phyloP scores from a whole-genome alignment of 2,113 vertebrate species.

The Mustela lutreola region DNA sequence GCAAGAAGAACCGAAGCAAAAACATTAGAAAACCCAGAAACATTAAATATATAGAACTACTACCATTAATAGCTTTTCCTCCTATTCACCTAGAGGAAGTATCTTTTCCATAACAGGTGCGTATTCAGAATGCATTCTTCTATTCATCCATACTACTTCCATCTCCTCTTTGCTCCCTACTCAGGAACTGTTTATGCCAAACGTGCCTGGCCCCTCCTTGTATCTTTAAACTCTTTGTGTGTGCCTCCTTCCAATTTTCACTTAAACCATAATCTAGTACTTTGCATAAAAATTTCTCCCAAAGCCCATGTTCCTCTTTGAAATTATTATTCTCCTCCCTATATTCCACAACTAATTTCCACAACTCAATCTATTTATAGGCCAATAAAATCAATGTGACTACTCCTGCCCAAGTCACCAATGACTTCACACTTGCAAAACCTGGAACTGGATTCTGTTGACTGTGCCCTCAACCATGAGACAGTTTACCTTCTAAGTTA shows the following conservation, averaged over 20 bases:
- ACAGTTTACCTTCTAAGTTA: neutral
- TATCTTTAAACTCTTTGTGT: neutral
- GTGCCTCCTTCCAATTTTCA: neutral
- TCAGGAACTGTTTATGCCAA: neutral
- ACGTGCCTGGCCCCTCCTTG: neutral
- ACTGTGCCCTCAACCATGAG: neutral
- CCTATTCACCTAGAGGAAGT: neutral
- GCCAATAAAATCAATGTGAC: neutral
- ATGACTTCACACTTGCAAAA: neutral
- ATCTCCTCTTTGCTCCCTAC: neutral
- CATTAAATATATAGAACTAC: neutral
- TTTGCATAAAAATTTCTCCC: neutral
- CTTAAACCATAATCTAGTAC: neutral
- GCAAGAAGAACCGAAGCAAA: neutral
- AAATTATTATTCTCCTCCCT: neutral
- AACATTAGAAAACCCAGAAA: neutral
- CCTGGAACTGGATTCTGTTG: neutral
- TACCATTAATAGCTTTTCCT: neutral
- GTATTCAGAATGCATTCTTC: neutral
- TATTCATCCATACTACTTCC: neutral
- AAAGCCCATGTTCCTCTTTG: neutral
- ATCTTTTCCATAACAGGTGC: neutral
- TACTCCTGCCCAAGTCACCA: neutral
- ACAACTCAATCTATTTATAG: neutral
- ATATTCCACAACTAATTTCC: neutral